These are phyloP conservation scores for Acheta domesticus DNA, from an alignment of 2,888 invertebrate species.

Conservation along the genomic window DNA sequence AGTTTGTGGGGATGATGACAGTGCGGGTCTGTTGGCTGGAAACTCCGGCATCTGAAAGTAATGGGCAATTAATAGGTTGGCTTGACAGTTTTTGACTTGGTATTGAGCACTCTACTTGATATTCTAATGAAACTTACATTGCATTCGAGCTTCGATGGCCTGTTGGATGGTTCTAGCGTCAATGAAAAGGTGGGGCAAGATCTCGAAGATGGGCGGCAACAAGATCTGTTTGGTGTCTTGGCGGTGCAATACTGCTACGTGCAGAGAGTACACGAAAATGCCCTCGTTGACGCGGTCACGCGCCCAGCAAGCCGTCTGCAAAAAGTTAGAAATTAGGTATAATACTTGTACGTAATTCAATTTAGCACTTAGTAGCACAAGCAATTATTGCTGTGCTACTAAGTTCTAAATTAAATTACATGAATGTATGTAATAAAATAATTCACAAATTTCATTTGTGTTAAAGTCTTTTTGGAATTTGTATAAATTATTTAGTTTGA, in stretches of 20 bases:
- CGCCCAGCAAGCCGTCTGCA: constrained; percentile 52
- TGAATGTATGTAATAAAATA: too few species aligned
- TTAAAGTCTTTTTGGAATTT: too few species aligned
- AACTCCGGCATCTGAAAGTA: constrained; percentile 19
- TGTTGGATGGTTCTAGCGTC: constrained; percentile 42
- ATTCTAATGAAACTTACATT: background rate
- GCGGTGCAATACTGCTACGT: constrained; percentile 54
- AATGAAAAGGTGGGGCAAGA: constrained; percentile 48
- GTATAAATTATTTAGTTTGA: too few species aligned
- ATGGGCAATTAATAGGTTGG: too few species aligned
- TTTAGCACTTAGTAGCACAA: too few species aligned
- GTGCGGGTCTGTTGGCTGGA: constrained; percentile 47
- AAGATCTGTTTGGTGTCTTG: constrained; percentile 53
- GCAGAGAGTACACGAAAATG: constrained; percentile 57
- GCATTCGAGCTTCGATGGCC: constrained; percentile 39
- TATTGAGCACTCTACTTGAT: too few species aligned
- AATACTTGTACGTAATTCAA: too few species aligned
- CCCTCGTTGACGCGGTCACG: constrained; percentile 55
- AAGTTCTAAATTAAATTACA: too few species aligned
- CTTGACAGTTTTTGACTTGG: too few species aligned
- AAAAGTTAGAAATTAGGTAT: too few species aligned
- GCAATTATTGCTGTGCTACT: too few species aligned
- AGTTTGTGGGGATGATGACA: constrained; percentile 61
- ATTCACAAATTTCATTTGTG: too few species aligned
- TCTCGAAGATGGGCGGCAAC: constrained; percentile 57